Conservation (phyloP, 2,888 invertebrate genomes). For the Nomada fucata region DNA sequence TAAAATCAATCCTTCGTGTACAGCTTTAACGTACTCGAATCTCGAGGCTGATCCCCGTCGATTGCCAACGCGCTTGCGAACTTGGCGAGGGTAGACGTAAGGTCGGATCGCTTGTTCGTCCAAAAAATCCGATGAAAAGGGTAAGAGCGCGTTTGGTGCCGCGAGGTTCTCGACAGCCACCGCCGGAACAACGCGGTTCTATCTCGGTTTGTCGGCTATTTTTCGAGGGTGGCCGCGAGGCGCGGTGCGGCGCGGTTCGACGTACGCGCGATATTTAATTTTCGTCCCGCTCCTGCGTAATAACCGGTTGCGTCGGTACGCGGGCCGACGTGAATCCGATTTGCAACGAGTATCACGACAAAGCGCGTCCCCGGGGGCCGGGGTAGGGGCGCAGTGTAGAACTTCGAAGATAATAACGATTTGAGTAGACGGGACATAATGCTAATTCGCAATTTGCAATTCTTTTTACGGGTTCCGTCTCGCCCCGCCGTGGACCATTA, state of each 20-base stretch:
- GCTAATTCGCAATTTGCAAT: slow-evolving; percentile 81
- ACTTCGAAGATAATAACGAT: slow-evolving; percentile 78
- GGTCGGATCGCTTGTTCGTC: neutral
- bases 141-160: neutral
- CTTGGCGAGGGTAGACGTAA: neutral
- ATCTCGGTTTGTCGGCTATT: slow-evolving; percentile 66
- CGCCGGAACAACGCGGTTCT: slow-evolving; percentile 59
- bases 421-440: slow-evolving; percentile 78
- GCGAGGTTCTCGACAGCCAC: neutral
- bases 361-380: slow-evolving; percentile 68
- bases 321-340: slow-evolving; percentile 73
- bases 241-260: slow-evolving; percentile 12
- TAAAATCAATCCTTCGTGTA: no score
- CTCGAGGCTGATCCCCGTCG: no score
- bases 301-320: slow-evolving; percentile 69
- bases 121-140: neutral
- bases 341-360: slow-evolving; percentile 70
- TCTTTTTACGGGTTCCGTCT: slow-evolving; percentile 75
- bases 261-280: slow-evolving; percentile 70
- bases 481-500: slow-evolving; percentile 7
- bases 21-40: no score
- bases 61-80: no score
- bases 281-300: slow-evolving; percentile 67
- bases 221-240: slow-evolving; percentile 42
- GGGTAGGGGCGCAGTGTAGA: slow-evolving; percentile 56